Evolutionary conservation across 2,797 vertebrate genomes (phyloP).

Genomic region (Epinephelus awoara): DNA sequence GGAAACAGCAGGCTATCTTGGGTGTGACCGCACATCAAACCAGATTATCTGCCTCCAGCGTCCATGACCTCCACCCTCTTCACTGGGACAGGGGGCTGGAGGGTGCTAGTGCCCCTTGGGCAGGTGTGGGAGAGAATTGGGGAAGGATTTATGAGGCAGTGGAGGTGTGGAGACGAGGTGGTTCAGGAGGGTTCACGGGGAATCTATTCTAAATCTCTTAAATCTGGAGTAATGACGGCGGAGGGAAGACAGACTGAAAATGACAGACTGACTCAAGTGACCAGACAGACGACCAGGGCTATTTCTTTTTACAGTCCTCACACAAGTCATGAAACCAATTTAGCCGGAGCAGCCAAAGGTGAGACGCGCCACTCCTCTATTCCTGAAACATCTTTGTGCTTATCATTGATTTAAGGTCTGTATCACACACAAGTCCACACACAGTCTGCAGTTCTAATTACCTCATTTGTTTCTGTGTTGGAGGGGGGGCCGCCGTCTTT

Average conservation of each 20-base stretch:
- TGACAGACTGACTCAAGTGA: conserved; percentile 48
- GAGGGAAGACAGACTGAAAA: conserved; percentile 30
- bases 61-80: conserved; percentile 68
- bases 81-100: conserved; percentile 27
- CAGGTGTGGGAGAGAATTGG: conserved; percentile 31
- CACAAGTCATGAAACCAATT: conserved; percentile 27
- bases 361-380: background rate
- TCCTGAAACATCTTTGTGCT: background rate
- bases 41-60: conserved; percentile 58
- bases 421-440: background rate
- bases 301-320: conserved; percentile 37
- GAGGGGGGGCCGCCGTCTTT: conserved; percentile 75
- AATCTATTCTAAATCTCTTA: conserved; percentile 53
- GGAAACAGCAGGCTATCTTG: conserved; percentile 50
- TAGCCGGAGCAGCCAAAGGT: conserved; percentile 23
- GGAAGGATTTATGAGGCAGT: conserved; percentile 64
- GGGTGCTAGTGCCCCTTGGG: conserved; percentile 22
- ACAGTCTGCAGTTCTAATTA: conserved; percentile 34
- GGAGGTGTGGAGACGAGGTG: conserved; percentile 14
- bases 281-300: conserved; percentile 23
- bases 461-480: conserved; percentile 74
- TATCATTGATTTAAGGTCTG: background rate
- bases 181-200: conserved; percentile 47
- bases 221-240: conserved; percentile 45
- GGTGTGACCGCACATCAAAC: conserved; percentile 70